phyloP scores from a whole-genome alignment of 2,888 invertebrate genomes.

The Pheosia gnoma region DNA sequence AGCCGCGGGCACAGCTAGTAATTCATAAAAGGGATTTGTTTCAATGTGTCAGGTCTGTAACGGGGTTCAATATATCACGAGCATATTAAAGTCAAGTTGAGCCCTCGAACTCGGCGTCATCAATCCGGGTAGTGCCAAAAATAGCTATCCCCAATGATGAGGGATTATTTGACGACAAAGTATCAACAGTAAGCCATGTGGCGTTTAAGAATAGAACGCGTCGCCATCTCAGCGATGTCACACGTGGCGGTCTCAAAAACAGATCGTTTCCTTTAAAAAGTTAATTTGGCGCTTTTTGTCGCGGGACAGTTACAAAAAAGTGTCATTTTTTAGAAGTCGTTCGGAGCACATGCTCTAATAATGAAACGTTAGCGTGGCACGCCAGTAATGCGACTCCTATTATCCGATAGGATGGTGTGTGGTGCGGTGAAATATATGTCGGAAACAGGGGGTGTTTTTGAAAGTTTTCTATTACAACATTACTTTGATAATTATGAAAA shows the following conservation, averaged over 20 bases:
- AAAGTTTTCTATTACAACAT: conserved; percentile 14
- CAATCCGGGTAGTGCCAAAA: conserved; percentile 68
- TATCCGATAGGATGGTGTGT: conserved; percentile 60
- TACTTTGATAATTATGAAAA: conserved; percentile 20
- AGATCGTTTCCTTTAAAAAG: conserved; percentile 84
- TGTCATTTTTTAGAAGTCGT: conserved; percentile 72
- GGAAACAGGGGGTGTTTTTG: conserved; percentile 31
- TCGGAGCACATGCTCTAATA: conserved; percentile 75
- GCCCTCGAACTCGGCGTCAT: conserved; percentile 65
- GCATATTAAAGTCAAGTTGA: conserved; percentile 74
- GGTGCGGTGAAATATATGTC: conserved; percentile 31
- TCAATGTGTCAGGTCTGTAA: conserved; percentile 59
- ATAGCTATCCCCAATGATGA: conserved; percentile 75
- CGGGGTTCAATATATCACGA: conserved; percentile 66
- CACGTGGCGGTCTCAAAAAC: conserved; percentile 80
- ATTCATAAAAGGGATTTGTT: conserved; percentile 60
- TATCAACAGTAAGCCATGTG: conserved; percentile 77
- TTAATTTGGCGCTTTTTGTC: conserved; percentile 81
- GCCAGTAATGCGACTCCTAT: conserved; percentile 74
- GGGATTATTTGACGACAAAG: conserved; percentile 79
- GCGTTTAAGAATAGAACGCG: conserved; percentile 70
- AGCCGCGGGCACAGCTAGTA: conserved; percentile 21
- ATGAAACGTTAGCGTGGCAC: conserved; percentile 68
- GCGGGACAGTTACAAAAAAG: conserved; percentile 64
- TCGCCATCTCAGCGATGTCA: conserved; percentile 65